These are phyloP conservation scores for Caerostris extrusa DNA, from an alignment of 1,140 invertebrate species.

Conservation along the genomic window DNA sequence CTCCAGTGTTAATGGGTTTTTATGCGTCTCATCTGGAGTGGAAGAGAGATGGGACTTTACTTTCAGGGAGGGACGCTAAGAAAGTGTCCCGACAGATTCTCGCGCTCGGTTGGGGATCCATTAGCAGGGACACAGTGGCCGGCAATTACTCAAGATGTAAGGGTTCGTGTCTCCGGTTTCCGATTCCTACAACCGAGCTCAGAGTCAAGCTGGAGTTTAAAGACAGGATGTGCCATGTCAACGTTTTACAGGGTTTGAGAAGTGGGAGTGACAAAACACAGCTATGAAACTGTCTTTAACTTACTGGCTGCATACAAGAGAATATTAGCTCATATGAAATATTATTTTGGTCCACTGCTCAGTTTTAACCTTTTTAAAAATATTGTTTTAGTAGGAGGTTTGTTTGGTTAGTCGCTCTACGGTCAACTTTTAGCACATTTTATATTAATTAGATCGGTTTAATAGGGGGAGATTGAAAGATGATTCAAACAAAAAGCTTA, in stretches of 20 bases:
- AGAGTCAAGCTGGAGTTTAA: not conserved
- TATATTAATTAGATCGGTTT: no score
- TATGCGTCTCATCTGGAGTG: constrained; percentile 36
- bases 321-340: no score
- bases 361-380: no score
- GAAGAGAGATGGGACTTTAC: constrained; percentile 1
- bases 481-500: no score
- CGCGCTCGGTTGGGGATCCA: constrained; percentile 13
- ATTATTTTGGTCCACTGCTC: no score
- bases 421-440: no score
- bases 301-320: no score
- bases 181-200: not conserved
- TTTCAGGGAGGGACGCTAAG: not conserved
- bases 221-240: not conserved
- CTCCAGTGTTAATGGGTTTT: constrained; percentile 59
- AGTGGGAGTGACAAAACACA: not conserved
- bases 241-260: not conserved
- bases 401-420: no score
- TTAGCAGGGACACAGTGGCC: not conserved
- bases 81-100: constrained; percentile 35
- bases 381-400: no score
- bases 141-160: constrained; percentile 26
- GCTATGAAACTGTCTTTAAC: no score
- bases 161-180: constrained; percentile 16
- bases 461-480: no score